Conservation (phyloP, 2,888 invertebrate genomes). For the Chymomyza amoena region DNA sequence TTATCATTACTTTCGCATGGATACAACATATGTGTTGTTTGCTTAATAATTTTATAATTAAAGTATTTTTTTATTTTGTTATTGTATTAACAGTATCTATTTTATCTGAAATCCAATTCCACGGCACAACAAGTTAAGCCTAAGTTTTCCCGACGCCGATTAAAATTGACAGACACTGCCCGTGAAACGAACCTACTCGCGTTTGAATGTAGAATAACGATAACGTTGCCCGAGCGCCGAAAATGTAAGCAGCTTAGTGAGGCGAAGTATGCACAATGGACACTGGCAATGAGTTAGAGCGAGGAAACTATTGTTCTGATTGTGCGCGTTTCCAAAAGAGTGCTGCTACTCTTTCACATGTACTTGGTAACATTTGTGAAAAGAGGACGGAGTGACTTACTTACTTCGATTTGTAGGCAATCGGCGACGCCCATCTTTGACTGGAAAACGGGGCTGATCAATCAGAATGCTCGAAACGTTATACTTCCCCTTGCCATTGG, state of each 20-base stretch:
- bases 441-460: conserved; percentile 47
- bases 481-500: conserved; percentile 43
- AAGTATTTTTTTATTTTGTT: not conserved
- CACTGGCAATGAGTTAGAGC: conserved; percentile 3
- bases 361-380: not conserved
- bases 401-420: conserved; percentile 26
- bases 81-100: not conserved
- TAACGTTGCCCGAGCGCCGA: conserved; percentile 26
- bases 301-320: conserved; percentile 31
- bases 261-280: conserved; percentile 12
- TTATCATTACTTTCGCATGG: not conserved
- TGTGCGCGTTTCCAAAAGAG: not conserved
- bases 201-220: conserved; percentile 72
- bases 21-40: not conserved
- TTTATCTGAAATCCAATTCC: not conserved
- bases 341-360: not conserved
- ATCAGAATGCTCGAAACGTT: conserved; percentile 29
- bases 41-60: not conserved
- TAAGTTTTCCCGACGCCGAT: conserved; percentile 44
- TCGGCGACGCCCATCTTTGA: conserved; percentile 62
- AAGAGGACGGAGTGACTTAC: not conserved
- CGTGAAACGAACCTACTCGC: conserved; percentile 76
- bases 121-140: conserved; percentile 33
- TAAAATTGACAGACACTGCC: conserved; percentile 20
- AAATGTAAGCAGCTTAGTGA: conserved; percentile 37